Evolutionary conservation across 2,888 invertebrate genomes (phyloP).

Genomic region (Parnassius apollo): DNA sequence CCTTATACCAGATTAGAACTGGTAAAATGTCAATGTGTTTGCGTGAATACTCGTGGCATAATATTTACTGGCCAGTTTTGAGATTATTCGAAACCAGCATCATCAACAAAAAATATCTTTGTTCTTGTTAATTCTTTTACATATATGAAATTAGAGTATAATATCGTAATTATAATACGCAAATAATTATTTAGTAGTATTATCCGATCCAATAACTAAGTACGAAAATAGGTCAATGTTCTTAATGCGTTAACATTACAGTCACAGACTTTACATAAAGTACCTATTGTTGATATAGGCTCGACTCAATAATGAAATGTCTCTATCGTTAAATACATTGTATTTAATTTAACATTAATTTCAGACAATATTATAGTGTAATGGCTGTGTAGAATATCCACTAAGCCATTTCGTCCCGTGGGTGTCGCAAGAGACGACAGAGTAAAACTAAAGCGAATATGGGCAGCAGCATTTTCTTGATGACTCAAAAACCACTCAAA

Average conservation of each 20-base stretch:
- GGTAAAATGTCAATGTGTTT: background rate
- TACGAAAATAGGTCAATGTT: slow-evolving; percentile 22
- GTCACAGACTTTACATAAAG: slow-evolving; percentile 14
- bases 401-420: no score
- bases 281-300: slow-evolving; percentile 13
- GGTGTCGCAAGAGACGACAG: no score
- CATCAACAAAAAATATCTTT: no score
- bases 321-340: background rate
- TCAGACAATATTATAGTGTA: background rate
- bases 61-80: no score
- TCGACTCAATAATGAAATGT: slow-evolving; percentile 2
- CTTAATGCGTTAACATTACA: slow-evolving; percentile 21
- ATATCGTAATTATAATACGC: background rate
- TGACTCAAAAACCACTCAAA: no score
- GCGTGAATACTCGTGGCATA: no score
- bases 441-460: no score
- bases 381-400: no score
- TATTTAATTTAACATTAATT: background rate
- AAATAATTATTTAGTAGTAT: slow-evolving; percentile 1
- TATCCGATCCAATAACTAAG: slow-evolving; percentile 13
- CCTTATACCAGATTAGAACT: background rate
- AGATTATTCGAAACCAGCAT: no score
- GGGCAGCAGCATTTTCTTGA: no score
- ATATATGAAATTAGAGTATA: no score
- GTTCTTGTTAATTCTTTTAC: no score